Base-by-base conservation (phyloP, 1,140 invertebrate species). In the Aleiodes sp. region DNA sequence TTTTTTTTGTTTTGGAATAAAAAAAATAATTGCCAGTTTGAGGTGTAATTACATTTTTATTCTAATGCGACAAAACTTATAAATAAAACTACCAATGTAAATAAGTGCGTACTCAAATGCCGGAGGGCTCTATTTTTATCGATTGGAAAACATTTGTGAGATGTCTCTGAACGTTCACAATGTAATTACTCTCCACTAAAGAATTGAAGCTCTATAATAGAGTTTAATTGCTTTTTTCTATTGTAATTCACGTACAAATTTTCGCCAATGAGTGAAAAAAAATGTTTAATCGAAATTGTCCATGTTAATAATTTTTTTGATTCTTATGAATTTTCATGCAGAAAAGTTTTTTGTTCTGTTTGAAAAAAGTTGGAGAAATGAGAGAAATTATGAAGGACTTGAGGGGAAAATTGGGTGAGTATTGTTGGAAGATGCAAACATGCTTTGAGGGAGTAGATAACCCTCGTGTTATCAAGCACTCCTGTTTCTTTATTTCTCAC, bases 31-130 rank as follows among this genome's bases (percentile, higher is more conserved):
- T 9, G 60, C 29, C 29, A 57, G 21, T 63, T 63, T n/a, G 60
- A 39, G 41, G 65, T 64, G 59, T 31, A 33, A 29, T 61, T 75
- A 72, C 76, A 78, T 73, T 82, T 76, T 73, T 73, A 77, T 75
- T 74, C 73, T 77, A 29, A 26, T 31, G 26, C 72, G 68, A 73
- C 73, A 75, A 73, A 59, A 64, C 70, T 83, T 84, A 85, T 84
- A 84, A 84, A 84, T 85, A 85, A 83, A 84, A 7, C 56, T 79
- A 68, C 68, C 71, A 82, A 84, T 84, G 82, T 84, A 83, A 84
- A 84, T 85, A 59, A 83, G 82, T 84, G 73, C 71, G 70, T 74
- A 75, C 75, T 79, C 72, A 76, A 84, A 85, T 83, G 75, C 79
- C 79, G 74, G 73, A 80, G 31, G 24, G 56, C 46, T 56, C 77